phyloP scores from a whole-genome alignment of 1,140 invertebrate genomes.

The Diploscapter pachys region DNA sequence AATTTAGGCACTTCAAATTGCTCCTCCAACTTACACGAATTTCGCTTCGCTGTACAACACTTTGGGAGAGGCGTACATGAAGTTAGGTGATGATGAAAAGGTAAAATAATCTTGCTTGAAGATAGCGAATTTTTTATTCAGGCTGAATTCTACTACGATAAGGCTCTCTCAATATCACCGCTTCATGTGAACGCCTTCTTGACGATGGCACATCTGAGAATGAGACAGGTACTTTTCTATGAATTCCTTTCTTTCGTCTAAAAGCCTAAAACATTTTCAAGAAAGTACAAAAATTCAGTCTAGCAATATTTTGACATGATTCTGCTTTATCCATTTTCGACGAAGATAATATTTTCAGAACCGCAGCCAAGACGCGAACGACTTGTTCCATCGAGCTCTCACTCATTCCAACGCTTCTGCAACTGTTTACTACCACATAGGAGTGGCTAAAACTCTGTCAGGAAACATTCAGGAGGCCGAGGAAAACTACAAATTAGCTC shows the following conservation, averaged over 20 bases:
- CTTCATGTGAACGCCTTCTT: no score
- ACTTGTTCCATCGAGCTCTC: neutral
- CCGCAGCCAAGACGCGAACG: no score
- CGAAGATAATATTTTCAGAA: no score
- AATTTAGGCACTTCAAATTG: no score
- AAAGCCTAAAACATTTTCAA: neutral
- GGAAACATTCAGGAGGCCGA: no score
- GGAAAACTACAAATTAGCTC: no score
- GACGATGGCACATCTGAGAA: neutral
- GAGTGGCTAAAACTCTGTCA: no score
- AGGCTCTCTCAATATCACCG: neutral
- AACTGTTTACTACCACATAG: no score
- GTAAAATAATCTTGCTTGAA: conserved; percentile 4
- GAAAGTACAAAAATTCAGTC: neutral
- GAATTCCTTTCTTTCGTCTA: neutral
- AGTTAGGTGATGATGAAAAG: conserved; percentile 1
- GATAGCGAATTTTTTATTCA: neutral
- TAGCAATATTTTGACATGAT: no score
- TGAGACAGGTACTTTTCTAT: neutral
- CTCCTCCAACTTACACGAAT: neutral
- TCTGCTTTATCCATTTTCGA: no score
- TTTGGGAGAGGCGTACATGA: conserved; percentile 15
- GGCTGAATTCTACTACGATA: neutral
- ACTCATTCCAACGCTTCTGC: conserved; percentile 11
- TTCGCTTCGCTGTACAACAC: conserved; percentile 5